Base-by-base conservation (phyloP, 2,113 vertebrate species). In the Puntigrus tetrazona region DNA sequence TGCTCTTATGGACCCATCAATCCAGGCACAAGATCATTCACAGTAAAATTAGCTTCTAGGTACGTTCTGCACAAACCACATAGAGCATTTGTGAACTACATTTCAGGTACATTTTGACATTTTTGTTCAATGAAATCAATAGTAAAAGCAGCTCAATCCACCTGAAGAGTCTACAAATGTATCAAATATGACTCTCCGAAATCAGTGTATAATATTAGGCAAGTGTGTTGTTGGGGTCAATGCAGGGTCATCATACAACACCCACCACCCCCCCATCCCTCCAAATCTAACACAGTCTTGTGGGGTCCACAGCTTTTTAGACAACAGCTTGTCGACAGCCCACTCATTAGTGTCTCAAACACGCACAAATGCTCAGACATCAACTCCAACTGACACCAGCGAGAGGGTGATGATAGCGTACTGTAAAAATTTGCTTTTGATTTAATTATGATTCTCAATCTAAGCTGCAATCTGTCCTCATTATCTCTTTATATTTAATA, bases 291-390 rank as follows among this genome's bases (percentile, higher is more conserved):
- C 36, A 9, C n/a, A 43, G 78, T 29, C 31, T 38, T 25, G 11
- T 11, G 36, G 36, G 36, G 69, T 7, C 14, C 61, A 45, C 20
- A 67, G n/a, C 31, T 52, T 73, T 13, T 52, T 11, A 82, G 20
- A 82, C 47, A 70, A 82, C 81, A 82, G 81, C 81, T 72, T 79
- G 78, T 63, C 67, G 52, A 29, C 67, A 72, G 81, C 41, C 45
- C 81, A 73, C 82, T 75, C 55, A 34, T 50, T 45, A 79, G 13
- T 18, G 52, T 63, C 55, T 63, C n/a, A 22, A 27, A 63, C 57
- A 65, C 41, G 43, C 41, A 25, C 57, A 74, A 14, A 65, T 18
- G 14, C 65, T 22, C 65, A 36, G 9, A 69, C 65, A 69, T 69
- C 65, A 34, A 36, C 65, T 69, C 65, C 6, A 69, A 11, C 34